Evolutionary conservation across 2,797 vertebrate species (phyloP).

Genomic region (Spondyliosoma cantharus): DNA sequence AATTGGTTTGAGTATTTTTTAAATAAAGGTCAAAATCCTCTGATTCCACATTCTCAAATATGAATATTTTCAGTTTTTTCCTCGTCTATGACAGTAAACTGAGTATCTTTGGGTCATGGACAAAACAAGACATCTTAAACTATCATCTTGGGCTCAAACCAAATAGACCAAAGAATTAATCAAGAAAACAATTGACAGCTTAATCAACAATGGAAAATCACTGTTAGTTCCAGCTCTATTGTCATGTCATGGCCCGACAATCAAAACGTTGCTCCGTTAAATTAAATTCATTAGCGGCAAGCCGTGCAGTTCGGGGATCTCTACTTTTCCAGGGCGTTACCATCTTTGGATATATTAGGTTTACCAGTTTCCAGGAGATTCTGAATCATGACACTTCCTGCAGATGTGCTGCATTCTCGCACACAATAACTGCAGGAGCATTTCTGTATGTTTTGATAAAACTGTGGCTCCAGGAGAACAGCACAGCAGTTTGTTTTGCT

Average conservation of each 20-base stretch:
- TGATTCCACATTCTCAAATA: too few species aligned
- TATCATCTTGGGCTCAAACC: too few species aligned
- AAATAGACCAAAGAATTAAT: too few species aligned
- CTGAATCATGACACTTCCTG: conserved; percentile 23
- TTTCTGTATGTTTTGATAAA: conserved; percentile 8
- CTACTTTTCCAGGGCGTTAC: background rate
- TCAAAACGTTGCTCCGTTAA: background rate
- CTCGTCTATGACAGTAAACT: too few species aligned
- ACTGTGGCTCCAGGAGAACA: conserved; percentile 41
- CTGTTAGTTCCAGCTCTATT: background rate
- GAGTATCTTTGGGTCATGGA: too few species aligned
- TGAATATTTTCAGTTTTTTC: too few species aligned
- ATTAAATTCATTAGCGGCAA: background rate
- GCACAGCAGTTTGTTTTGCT: conserved; percentile 3
- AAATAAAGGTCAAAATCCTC: too few species aligned
- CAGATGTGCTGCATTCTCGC: conserved; percentile 4
- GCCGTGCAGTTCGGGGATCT: background rate
- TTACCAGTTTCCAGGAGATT: conserved; percentile 18
- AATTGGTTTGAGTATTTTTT: too few species aligned
- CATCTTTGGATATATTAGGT: background rate
- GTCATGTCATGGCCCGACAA: background rate
- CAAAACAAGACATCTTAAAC: too few species aligned
- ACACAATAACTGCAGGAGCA: conserved; percentile 16
- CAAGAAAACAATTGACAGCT: too few species aligned
- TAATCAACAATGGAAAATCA: too few species aligned